Base-by-base conservation (phyloP, 2,888 invertebrate species). In the Palloptera scutellata region DNA sequence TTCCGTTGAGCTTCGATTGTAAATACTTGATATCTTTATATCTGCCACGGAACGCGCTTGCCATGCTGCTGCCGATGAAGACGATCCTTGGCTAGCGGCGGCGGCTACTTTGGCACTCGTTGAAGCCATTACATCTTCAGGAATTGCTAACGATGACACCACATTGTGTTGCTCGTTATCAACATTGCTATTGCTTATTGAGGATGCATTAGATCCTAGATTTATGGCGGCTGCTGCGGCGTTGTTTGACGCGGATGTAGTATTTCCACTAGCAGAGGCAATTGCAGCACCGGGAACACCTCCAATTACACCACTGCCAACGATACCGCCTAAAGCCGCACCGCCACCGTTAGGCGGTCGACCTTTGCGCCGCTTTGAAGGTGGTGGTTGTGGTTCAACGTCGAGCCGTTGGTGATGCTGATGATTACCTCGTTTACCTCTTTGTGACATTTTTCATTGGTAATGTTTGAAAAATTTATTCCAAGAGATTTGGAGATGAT, bases 1-100 rank as follows among this genome's bases (percentile, higher is more conserved):
- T 86, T 93, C 93, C 62, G 92, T 89, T 77, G 89, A 89, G 86
- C 88, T 91, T 84, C 89, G 89, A 86, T 96, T 95, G 86, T 95
- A 95, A 84, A 95, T 95, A 85, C 93, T 92, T 78, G 92, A 91
- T 87, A 92, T 91, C 87, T 94, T 95, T 85, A 95, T 91, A 87
- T 95, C 95, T 84, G 91, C 91, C 81, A 91, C 89, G 78, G 93
- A 91, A 79, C 94, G 89, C 79, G 93, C 91, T 84, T 93, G 93
- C 95, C 94, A 95, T 72, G 81, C 76, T 51, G 80, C 77, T 41
- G 79, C 77, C 61, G 81, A 77, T 43, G 81, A 77, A 12, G 79
- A 76, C 13, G 73, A 73, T 15, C 69, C 66, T 13, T 67, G 71
- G 58, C 71, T 70, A 57, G 76, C 72, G 70, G 73, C 66, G 70